A percentile compares a stretch with the other conserved stretches of the same genome.
phyloP scores from a whole-genome alignment of 2,113 vertebrate species.

The Nesoenas mayeri region DNA sequence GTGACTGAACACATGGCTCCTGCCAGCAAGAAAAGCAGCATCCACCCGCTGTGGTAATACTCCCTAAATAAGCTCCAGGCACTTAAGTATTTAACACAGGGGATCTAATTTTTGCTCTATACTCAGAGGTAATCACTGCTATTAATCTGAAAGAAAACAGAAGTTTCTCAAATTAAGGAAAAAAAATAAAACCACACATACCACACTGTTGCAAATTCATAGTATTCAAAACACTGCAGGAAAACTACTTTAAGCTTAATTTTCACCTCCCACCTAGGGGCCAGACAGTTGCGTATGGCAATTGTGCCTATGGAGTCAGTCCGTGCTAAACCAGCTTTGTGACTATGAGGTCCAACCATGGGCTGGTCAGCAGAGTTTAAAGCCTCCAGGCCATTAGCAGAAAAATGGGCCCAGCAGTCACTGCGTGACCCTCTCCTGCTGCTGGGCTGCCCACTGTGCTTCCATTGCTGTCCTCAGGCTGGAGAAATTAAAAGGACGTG shows the following conservation, averaged over 20 bases:
- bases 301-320: not conserved
- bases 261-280: not conserved
- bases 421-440: not conserved
- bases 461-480: not conserved
- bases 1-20: accelerated
- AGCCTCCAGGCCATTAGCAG: not conserved
- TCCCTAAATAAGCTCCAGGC: not conserved
- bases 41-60: not conserved
- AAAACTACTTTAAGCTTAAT: slow-evolving; percentile 1
- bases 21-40: not conserved
- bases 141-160: not conserved
- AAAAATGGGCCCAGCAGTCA: not conserved
- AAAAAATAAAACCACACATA: not conserved
- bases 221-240: not conserved
- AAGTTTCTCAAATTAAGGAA: not conserved
- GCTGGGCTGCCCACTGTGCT: not conserved
- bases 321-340: not conserved
- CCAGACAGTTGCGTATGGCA: not conserved
- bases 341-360: not conserved
- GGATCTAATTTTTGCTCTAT: not conserved
- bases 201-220: not conserved
- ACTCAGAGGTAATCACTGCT: slow-evolving; percentile 11
- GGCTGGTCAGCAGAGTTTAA: not conserved
- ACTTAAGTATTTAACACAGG: not conserved
- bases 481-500: not conserved